Evolutionary conservation across 2,888 invertebrate species (phyloP), one percentile per base, ranked within the genome.

Genomic region (Kuschelorhynchus macadamiae): DNA sequence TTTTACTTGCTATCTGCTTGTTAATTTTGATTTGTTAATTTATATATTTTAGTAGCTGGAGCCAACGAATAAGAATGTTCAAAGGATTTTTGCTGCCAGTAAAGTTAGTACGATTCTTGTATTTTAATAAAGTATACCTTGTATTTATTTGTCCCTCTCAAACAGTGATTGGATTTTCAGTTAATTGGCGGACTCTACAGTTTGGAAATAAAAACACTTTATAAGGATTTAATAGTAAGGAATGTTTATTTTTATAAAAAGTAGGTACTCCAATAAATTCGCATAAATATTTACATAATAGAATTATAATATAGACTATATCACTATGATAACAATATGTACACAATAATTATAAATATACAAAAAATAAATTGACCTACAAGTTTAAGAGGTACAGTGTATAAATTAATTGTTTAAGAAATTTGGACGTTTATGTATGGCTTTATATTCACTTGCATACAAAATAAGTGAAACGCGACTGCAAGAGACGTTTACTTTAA

Each of bases 281-380:
- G 14, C 49, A 59, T 67, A 60, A 71, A 75, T 79, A 77, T 80
- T 67, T 80, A 80, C 79, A 66, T 66, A 80, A 80, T 80, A 81
- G 78, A 80, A 77, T 78, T 75, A 76, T 75, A 77, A 76, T 78
- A 82, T 82, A 82, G 81, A 82, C 82, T 81, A 82, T 83, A 82
- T 83, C 76, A 81, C 79, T 81, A 79, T 81, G 79, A 82, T 80
- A 81, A 82, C 81, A 82, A 80, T 83, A 81, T 82, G 71, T 81
- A 64, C 57, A 71, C 59, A 64, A 74, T 72, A 74, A 76, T 75
- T 69, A 74, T 78, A 77, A 74, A 77, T 76, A 76, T 76, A 75
- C 65, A 78, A 78, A 76, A 74, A 74, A 75, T 75, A 76, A 78
- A 77, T 65, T 65, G 52, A 65, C 59, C 52, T 60, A 64, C 44